phyloP scores from a whole-genome alignment of 2,797 vertebrate species.

The Delichon dasypus region DNA sequence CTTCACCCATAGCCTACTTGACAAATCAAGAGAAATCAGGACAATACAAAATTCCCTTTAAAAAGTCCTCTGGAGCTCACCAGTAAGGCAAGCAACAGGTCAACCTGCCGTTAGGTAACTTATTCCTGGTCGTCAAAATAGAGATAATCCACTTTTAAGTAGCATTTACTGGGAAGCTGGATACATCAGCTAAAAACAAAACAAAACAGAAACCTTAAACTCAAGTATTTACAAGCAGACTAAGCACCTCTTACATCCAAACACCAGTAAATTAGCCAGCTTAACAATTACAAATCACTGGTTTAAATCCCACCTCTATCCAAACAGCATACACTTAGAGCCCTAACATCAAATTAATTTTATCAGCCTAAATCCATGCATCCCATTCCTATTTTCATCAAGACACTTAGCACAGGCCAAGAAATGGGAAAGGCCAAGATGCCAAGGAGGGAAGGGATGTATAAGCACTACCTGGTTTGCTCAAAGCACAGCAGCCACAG shows the following conservation, averaged over 20 bases:
- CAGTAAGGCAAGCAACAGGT: not conserved
- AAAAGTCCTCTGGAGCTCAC: not conserved
- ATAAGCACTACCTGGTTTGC: not conserved
- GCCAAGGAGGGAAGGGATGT: not conserved
- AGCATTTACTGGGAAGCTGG: not conserved
- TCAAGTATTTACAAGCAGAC: not conserved
- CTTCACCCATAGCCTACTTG: not conserved
- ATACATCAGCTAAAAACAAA: not conserved
- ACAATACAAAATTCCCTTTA: not conserved
- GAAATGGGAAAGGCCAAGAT: not conserved
- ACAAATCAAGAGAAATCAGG: slow-evolving; percentile 10
- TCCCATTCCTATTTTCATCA: not conserved
- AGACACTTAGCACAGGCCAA: not conserved
- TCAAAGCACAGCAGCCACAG: not conserved
- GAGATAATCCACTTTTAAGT: not conserved
- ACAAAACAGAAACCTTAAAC: not conserved
- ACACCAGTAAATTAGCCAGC: not conserved
- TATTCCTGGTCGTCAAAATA: not conserved
- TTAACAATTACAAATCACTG: not conserved
- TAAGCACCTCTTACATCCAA: not conserved
- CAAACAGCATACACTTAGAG: not conserved
- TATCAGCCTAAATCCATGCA: not conserved
- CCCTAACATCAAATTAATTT: not conserved
- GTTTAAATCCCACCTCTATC: not conserved
- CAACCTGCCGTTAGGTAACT: not conserved